Conservation (phyloP, 2,113 vertebrate genomes). For the Thamnophis sirtalis region DNA sequence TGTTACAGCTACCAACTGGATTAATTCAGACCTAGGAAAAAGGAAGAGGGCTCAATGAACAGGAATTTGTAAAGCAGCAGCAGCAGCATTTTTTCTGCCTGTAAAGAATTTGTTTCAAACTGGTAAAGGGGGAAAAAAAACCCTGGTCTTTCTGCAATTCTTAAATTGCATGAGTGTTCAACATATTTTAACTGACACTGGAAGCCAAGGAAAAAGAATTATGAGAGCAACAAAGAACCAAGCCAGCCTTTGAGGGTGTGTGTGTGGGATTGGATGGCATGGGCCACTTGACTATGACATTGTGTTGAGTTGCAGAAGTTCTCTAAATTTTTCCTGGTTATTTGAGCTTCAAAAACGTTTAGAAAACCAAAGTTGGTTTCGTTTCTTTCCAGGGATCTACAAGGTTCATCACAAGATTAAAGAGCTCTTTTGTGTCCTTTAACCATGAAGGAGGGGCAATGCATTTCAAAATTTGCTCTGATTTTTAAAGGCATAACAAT, state of each 20-base stretch:
- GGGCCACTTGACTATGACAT: neutral
- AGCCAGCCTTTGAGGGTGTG: neutral
- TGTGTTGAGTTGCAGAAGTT: neutral
- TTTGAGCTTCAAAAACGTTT: neutral
- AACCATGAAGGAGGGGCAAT: neutral
- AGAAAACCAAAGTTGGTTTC: neutral
- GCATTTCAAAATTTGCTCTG: neutral
- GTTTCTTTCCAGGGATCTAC: neutral
- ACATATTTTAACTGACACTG: neutral
- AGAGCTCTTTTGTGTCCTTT: no score
- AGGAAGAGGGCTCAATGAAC: neutral
- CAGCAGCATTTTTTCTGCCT: neutral
- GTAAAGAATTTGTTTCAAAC: neutral
- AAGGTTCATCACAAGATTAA: neutral
- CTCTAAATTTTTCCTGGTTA: neutral
- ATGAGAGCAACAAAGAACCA: neutral
- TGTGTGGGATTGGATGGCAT: neutral
- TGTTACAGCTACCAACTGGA: conserved; percentile 94
- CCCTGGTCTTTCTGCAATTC: neutral
- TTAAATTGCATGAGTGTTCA: neutral
- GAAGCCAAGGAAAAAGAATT: neutral
- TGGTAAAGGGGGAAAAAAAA: no score
- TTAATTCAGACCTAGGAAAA: conserved; percentile 85
- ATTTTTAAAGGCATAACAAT: neutral
- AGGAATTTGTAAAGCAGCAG: neutral